Conservation (phyloP, 1,140 invertebrate genomes). For the Zaprionus ghesquierei region DNA sequence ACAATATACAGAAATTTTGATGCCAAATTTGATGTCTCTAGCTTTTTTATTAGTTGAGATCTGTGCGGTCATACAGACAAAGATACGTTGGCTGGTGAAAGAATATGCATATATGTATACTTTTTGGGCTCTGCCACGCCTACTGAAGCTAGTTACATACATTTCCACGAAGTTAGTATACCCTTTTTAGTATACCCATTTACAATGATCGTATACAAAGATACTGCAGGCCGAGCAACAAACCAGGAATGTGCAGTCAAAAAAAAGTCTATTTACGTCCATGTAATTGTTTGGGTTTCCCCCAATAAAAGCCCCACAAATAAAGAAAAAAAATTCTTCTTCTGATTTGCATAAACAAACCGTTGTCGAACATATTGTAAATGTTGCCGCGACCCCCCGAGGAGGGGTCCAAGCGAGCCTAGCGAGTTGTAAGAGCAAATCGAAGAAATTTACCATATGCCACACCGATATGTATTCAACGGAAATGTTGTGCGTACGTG, state of each 20-base stretch:
- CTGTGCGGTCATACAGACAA: too few relatives aligned
- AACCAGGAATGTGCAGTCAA: constrained; percentile 45
- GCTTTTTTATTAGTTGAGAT: too few relatives aligned
- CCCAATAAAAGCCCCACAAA: constrained; percentile 19
- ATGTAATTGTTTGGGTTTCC: constrained; percentile 60
- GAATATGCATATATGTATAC: too few relatives aligned
- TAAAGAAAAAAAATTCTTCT: constrained; percentile 24
- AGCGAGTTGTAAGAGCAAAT: constrained; percentile 13
- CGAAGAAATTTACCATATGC: constrained; percentile 67
- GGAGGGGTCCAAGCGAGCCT: background rate
- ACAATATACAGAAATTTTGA: too few relatives aligned
- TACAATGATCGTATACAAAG: too few relatives aligned
- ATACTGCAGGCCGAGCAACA: constrained; percentile 16
- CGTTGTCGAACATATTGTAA: constrained; percentile 38
- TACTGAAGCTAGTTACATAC: too few relatives aligned
- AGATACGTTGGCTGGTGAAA: too few relatives aligned
- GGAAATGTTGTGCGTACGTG: constrained; percentile 47
- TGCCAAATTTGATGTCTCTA: too few relatives aligned
- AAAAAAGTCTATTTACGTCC: constrained; percentile 65
- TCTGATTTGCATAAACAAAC: constrained; percentile 74
- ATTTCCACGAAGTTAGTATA: too few relatives aligned
- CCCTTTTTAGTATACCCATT: too few relatives aligned
- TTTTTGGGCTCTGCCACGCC: too few relatives aligned
- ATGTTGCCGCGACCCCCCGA: constrained; percentile 7
- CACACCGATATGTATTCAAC: constrained; percentile 35